These are phyloP conservation scores for Drosophila bifasciata DNA, from an alignment of 1,140 invertebrate genomes.

Conservation along the genomic window DNA sequence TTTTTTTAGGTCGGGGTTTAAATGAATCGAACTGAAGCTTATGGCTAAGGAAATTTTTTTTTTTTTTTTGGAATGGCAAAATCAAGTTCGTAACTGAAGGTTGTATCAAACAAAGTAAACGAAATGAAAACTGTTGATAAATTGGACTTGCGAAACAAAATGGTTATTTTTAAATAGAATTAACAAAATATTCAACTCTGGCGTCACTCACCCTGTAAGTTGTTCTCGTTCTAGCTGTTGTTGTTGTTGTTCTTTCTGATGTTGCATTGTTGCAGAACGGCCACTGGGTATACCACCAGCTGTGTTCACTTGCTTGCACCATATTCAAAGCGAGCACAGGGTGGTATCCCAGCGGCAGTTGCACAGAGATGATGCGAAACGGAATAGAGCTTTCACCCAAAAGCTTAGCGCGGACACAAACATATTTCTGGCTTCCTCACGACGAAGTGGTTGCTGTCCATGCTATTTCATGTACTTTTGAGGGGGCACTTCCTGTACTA, in stretches of 20 bases:
- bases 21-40: slow-evolving; percentile 73
- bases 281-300: slow-evolving; percentile 98
- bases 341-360: slow-evolving; percentile 92
- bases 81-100: slow-evolving; percentile 42
- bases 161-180: slow-evolving; percentile 17
- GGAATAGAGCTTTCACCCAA: slow-evolving; percentile 73
- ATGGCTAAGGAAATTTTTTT: slow-evolving; percentile 69
- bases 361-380: slow-evolving; percentile 42
- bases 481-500: no score
- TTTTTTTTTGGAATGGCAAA: slow-evolving; percentile 64
- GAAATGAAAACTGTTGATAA: slow-evolving; percentile 30
- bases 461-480: background rate
- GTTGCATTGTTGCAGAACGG: slow-evolving; percentile 65
- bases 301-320: slow-evolving; percentile 95
- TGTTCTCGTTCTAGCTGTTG: background rate
- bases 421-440: slow-evolving; percentile 19
- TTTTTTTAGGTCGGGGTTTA: slow-evolving; percentile 15
- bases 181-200: slow-evolving; percentile 7
- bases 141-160: slow-evolving; percentile 63
- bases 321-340: slow-evolving; percentile 94
- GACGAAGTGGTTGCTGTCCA: background rate
- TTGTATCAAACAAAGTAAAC: slow-evolving; percentile 32
- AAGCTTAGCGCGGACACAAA: slow-evolving; percentile 66
- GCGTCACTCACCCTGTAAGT: slow-evolving; percentile 49
- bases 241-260: slow-evolving; percentile 16